Evolutionary conservation across 1,140 invertebrate genomes (phyloP).

Genomic region (Orius insidiosus): DNA sequence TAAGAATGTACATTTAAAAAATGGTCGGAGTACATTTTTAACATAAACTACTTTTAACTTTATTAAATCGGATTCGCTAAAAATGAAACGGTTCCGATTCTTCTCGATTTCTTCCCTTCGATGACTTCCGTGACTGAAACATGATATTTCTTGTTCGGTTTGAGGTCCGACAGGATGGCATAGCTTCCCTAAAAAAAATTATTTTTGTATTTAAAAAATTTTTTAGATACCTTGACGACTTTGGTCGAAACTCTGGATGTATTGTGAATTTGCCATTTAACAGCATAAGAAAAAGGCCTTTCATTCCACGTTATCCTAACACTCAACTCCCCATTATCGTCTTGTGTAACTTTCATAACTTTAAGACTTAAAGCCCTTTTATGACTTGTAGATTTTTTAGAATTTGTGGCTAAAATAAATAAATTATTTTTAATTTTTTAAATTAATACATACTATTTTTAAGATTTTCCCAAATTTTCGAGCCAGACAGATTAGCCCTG

Average conservation of each 20-base stretch:
- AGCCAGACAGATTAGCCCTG: background rate
- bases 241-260: background rate
- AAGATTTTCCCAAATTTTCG: background rate
- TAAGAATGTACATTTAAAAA: background rate
- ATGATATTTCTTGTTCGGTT: constrained; percentile 3
- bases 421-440: background rate
- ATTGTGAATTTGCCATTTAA: background rate
- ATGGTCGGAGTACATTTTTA: background rate
- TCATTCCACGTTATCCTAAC: background rate
- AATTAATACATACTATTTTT: background rate
- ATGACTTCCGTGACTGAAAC: constrained; percentile 6
- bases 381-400: background rate
- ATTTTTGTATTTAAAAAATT: background rate
- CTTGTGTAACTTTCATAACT: background rate
- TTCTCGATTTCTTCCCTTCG: constrained; percentile 7
- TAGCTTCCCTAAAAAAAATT: constrained; percentile 10
- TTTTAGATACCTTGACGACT: background rate
- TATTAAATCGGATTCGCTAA: background rate
- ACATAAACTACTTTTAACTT: background rate
- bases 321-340: background rate
- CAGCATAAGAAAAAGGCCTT: constrained; percentile 1
- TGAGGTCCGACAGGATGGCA: background rate
- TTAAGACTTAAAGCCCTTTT: background rate
- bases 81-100: constrained; percentile 6
- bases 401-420: background rate